Conservation (phyloP, 2,888 invertebrate species). For the Ditula angustiorana region DNA sequence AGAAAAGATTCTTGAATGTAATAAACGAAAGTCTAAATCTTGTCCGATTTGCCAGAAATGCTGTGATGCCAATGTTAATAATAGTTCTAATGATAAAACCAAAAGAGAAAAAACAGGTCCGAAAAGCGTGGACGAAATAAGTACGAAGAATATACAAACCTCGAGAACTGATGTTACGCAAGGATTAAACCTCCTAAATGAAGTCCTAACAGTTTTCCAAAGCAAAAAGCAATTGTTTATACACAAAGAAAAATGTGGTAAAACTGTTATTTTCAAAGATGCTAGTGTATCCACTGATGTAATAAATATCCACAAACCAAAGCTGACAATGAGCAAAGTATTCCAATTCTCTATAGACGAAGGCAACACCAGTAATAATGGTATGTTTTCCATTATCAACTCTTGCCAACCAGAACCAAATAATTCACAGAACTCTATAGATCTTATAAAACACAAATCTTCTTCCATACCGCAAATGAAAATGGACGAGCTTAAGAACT, state of each 20-base stretch:
- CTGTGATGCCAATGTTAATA: slow-evolving; percentile 30
- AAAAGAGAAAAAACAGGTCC: slow-evolving; percentile 35
- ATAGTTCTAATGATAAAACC: slow-evolving; percentile 34
- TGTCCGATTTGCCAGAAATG: slow-evolving; percentile 60
- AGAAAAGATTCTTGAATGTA: slow-evolving; percentile 34
- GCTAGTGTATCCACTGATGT: slow-evolving; percentile 60
- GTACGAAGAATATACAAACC: slow-evolving; percentile 62
- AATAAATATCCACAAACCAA: slow-evolving; percentile 43
- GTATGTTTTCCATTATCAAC: slow-evolving; percentile 60
- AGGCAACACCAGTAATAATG: slow-evolving; percentile 47
- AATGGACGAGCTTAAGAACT: slow-evolving; percentile 70
- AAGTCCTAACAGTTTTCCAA: slow-evolving; percentile 73
- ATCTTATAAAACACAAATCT: slow-evolving; percentile 68
- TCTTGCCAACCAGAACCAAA: slow-evolving; percentile 56
- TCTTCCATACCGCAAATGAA: slow-evolving; percentile 80
- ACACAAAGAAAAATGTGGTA: slow-evolving; percentile 45
- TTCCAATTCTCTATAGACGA: slow-evolving; percentile 63
- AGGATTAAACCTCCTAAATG: slow-evolving; percentile 67
- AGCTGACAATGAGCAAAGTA: slow-evolving; percentile 55
- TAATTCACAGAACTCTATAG: slow-evolving; percentile 51
- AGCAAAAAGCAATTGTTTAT: slow-evolving; percentile 58
- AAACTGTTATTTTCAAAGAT: slow-evolving; percentile 61
- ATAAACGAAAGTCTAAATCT: slow-evolving; percentile 48
- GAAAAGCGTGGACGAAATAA: slow-evolving; percentile 35
- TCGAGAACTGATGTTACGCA: slow-evolving; percentile 58